Conservation (phyloP, 2,113 vertebrate genomes). For the Cnemophilus loriae region DNA sequence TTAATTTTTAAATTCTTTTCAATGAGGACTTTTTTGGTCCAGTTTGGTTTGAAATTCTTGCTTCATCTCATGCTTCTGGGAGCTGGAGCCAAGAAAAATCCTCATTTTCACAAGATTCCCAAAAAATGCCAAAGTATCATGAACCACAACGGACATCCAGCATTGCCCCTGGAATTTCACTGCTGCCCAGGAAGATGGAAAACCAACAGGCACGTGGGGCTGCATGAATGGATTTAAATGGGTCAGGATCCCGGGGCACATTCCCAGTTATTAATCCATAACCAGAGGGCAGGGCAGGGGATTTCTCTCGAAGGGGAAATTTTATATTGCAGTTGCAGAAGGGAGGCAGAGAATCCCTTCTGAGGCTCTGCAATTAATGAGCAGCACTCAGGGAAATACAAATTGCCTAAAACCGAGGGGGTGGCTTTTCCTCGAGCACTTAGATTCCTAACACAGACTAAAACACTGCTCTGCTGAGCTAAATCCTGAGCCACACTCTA, state of each 20-base stretch:
- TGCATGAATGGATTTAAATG: neutral
- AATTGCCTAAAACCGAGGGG: neutral
- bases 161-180: fast-evolving
- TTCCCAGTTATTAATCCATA: neutral
- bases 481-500: neutral
- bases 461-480: neutral
- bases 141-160: neutral
- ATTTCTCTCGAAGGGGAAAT: neutral
- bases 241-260: neutral
- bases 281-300: neutral
- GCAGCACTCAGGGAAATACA: neutral
- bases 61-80: too few species aligned
- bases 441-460: neutral
- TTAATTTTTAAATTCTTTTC: neutral
- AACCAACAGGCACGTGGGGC: neutral
- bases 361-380: neutral
- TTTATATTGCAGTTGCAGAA: neutral
- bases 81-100: neutral
- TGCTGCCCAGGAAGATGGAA: neutral
- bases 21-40: neutral
- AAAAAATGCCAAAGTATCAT: fast-evolving
- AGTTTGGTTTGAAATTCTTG: neutral
- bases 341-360: neutral
- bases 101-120: neutral
- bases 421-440: neutral